Evolutionary conservation across 1,140 invertebrate genomes (phyloP), one percentile per base, ranked within the genome.

Genomic region (Drosophila arawakana): DNA sequence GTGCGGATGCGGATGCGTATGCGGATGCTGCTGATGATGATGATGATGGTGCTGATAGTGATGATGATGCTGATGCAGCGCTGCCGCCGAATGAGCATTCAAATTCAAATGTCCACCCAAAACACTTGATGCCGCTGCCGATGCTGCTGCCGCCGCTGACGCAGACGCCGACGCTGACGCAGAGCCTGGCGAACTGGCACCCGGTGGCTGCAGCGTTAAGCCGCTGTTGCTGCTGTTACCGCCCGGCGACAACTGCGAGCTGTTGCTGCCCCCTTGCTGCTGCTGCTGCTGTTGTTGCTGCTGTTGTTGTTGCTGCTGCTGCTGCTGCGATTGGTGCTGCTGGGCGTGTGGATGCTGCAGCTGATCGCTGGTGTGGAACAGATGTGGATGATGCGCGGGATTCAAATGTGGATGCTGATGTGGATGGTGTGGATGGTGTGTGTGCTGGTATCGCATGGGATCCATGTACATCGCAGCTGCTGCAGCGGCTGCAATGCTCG

Each of bases 381-480:
- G 81, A 80, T 92, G 91, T 69, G 91, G 91, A 89, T 92, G 91
- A 79, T 92, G 91, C 78, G 88, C 90, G 78, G 91, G 90, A 89
- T 92, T 92, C 44, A 92, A 69, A 57, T 92, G 91, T 73, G 91
- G 89, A 78, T 92, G 91, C 75, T 92, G 91, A 61, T 91, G 85
- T 18, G 89, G 81, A 79, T 92, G 91, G 58, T 92, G 91, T 46
- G 88, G 76, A 50, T 90, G 84, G 25, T 92, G 91, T 30, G 91
- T 88, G 52, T 92, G 91, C 39, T 92, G 90, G 58, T 92, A 92
- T 59, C 91, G 91, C 84, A 91, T 91, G 37, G 91, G 91, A 90
- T 92, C 92, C 72, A 92, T 92, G 79, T 92, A 92, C 91, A 92
- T 92, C 25, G 91, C 92, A 54, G 91, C 90, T 73, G 91, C 91